A percentile compares a stretch with the other conserved stretches of the same genome.
Evolutionary conservation across 2,888 invertebrate genomes (phyloP).

Genomic region (Zootermopsis nevadensis): DNA sequence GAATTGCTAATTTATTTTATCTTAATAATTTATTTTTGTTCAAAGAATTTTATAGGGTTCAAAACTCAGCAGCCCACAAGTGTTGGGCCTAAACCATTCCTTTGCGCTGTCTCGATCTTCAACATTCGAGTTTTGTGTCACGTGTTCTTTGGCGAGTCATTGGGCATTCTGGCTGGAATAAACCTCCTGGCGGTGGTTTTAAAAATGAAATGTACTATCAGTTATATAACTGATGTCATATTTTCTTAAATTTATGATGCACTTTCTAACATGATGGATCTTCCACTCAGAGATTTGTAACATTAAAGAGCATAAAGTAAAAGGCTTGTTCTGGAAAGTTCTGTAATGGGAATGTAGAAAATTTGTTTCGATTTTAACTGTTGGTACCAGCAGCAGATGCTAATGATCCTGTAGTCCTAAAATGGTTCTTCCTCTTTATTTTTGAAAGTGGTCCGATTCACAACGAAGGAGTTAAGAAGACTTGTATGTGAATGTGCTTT

Average conservation of each 20-base stretch:
- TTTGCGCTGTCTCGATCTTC: background rate
- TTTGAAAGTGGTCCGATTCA: background rate
- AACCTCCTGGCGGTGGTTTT: background rate
- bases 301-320: background rate
- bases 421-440: background rate
- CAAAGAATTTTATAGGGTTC: background rate
- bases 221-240: background rate
- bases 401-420: too few relatives aligned
- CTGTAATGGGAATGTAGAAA: background rate
- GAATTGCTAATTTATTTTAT: slow-evolving; percentile 10
- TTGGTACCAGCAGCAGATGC: too few relatives aligned
- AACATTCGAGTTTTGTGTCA: too few relatives aligned
- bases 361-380: too few relatives aligned
- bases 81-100: background rate
- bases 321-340: background rate
- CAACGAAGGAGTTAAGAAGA: background rate
- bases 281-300: background rate
- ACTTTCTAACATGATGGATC: background rate
- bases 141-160: background rate
- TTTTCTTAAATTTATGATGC: background rate
- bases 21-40: background rate
- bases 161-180: background rate
- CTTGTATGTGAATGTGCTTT: background rate
- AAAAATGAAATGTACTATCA: background rate
- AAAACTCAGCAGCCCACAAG: background rate